Evolutionary conservation across 2,797 vertebrate species (phyloP).

Genomic region (Bovichtus diacanthus): DNA sequence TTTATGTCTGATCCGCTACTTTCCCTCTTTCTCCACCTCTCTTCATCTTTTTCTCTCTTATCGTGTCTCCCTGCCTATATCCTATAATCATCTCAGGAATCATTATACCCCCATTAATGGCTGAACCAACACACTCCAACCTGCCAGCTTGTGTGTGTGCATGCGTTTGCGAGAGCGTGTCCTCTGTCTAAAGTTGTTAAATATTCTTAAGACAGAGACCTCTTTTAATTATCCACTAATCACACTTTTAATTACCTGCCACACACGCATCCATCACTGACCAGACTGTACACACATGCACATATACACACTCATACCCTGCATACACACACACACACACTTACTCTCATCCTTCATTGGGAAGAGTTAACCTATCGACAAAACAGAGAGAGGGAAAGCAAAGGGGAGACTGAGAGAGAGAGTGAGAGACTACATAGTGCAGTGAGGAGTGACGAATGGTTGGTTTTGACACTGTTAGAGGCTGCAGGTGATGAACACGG

Average conservation of each 20-base stretch:
- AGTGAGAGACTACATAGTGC: constrained; percentile 22
- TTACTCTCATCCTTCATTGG: constrained; percentile 40
- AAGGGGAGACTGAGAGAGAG: constrained; percentile 13
- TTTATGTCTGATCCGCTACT: constrained; percentile 41
- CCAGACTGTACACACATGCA: constrained; percentile 45
- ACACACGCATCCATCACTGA: constrained; percentile 73
- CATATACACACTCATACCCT: neutral
- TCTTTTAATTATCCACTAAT: constrained; percentile 82
- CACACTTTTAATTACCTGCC: constrained; percentile 83
- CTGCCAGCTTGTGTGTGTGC: constrained; percentile 40
- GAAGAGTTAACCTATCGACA: constrained; percentile 66
- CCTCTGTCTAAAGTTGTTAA: constrained; percentile 74
- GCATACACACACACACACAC: neutral
- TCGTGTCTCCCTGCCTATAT: constrained; percentile 33
- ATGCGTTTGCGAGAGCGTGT: constrained; percentile 32
- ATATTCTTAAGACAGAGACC: constrained; percentile 79
- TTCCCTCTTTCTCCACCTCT: constrained; percentile 10
- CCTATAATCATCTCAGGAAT: constrained; percentile 60
- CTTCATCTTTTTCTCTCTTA: constrained; percentile 21
- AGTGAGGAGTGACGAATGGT: constrained; percentile 49
- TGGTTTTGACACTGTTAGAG: constrained; percentile 32
- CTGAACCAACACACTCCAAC: constrained; percentile 66
- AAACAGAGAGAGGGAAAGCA: constrained; percentile 26
- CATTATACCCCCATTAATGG: constrained; percentile 65
- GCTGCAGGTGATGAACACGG: constrained; percentile 46